These are phyloP conservation scores for Cephus nigrinus DNA, from an alignment of 2,888 invertebrate species.

Conservation along the genomic window DNA sequence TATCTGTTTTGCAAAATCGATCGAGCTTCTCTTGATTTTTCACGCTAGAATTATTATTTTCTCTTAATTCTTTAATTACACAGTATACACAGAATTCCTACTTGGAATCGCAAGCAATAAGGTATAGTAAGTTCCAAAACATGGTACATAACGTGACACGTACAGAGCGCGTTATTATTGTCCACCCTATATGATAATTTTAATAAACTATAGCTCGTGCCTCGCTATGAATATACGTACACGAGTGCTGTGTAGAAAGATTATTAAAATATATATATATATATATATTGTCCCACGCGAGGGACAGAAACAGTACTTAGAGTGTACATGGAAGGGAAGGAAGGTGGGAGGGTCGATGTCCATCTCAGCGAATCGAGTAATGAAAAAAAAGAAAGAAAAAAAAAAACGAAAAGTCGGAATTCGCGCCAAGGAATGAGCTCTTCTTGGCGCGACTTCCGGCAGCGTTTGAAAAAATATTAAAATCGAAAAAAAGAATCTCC, in stretches of 20 bases:
- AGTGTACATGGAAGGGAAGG: background rate
- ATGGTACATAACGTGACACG: background rate
- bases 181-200: background rate
- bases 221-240: background rate
- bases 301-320: background rate
- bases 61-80: constrained; percentile 3
- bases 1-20: background rate
- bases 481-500: background rate
- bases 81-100: constrained; percentile 24
- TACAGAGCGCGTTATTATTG: constrained; percentile 16
- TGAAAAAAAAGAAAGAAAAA: background rate
- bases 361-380: background rate
- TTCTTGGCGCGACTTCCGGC: constrained; percentile 18
- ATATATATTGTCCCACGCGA: background rate
- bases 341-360: background rate
- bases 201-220: background rate
- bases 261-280: background rate
- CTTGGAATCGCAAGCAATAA: constrained; percentile 37
- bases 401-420: background rate
- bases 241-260: background rate
- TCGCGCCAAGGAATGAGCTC: constrained; percentile 20
- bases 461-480: background rate
- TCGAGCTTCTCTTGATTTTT: constrained; percentile 9
- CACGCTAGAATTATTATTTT: constrained; percentile 17
- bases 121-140: constrained; percentile 25